Evolutionary conservation across 2,113 vertebrate genomes (phyloP).

Genomic region (Neotoma lepida): DNA sequence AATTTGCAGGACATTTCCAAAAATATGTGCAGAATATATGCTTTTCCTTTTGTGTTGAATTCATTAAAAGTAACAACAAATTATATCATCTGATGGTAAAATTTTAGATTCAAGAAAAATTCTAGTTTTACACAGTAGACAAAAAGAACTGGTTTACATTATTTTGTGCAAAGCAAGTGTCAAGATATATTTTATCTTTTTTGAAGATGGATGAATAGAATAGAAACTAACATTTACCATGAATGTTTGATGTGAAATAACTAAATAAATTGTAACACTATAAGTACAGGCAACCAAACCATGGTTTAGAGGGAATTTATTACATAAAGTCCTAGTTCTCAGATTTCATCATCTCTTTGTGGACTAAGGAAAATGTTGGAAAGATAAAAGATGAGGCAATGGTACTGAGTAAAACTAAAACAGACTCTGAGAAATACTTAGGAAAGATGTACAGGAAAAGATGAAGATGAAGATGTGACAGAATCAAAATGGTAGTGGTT

Average conservation of each 20-base stretch:
- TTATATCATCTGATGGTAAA: not conserved
- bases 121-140: not conserved
- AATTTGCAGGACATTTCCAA: not conserved
- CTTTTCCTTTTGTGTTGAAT: not conserved
- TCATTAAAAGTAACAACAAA: not conserved
- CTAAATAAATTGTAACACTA: not conserved
- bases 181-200: not conserved
- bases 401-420: constrained; percentile 26
- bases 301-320: not conserved
- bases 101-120: not conserved
- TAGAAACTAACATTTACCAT: constrained; percentile 14
- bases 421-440: not conserved
- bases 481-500: not conserved
- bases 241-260: not conserved
- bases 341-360: not conserved
- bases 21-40: not conserved
- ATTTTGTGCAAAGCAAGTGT: not conserved
- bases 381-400: not conserved
- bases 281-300: not conserved
- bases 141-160: not conserved
- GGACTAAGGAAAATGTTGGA: not conserved
- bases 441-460: not conserved
- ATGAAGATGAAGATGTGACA: not conserved
- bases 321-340: not conserved
- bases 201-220: not conserved